Evolutionary conservation across 2,888 invertebrate genomes (phyloP), one percentile per base, ranked within the genome.

Genomic region (Cacoxenus indagator): DNA sequence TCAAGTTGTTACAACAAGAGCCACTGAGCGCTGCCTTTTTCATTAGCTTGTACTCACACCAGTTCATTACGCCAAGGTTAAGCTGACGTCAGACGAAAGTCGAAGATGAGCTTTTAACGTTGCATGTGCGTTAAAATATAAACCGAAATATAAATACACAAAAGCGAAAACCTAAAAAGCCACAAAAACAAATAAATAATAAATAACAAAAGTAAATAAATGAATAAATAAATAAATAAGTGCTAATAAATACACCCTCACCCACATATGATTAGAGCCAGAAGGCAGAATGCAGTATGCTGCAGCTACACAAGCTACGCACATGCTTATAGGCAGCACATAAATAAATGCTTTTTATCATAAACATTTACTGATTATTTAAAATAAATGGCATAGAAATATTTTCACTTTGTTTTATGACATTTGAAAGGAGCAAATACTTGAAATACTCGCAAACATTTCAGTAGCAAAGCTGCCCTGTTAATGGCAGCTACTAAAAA

Each of bases 171-270:
- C 51, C 24, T 55, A 55, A 51, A 64, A 51, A 51, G 31, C 48
- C 64, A 27, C 51, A 48, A 51, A 48, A 64, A 29, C 51, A 64
- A 51, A 64, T 64, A 64, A 64, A 64, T 64, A 64, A 64, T 64
- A 64, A 64, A 48, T 31, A 64, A 64, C 48, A 51, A 46, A 51
- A 64, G 55, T 14, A 64, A 19, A 64, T 29, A 65, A 29, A 48
- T 48, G 51, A 29, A 51, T 51, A 31, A 17, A 17, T 48, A 65
- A 29, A 48, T 48, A 65, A 29, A 51, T 51, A 31, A 17, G 48
- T 48, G 48, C 48, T 17, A 48, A 19, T 2, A 31, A 2, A 59
- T 17, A 59, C 11, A 55, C 26, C 1, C 26, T 24, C 6, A 24
- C 9, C 1, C n/a, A 17, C 5, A 59, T 14, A 1, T 6, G 14